Percentiles rank a stretch among this genome's conserved stretches.
Evolutionary conservation across 2,113 vertebrate genomes (phyloP).

Genomic region (Hassar affinis): DNA sequence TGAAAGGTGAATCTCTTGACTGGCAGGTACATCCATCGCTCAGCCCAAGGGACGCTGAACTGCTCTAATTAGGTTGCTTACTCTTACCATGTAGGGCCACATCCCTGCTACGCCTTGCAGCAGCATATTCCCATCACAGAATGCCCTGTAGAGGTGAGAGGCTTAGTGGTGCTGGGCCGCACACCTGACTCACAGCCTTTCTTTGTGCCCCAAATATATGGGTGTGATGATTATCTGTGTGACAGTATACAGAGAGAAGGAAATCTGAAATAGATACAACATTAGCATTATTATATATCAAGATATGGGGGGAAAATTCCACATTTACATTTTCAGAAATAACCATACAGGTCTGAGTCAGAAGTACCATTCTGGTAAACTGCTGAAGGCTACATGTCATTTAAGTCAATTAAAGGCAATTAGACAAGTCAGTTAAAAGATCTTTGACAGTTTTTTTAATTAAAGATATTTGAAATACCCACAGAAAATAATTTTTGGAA

Average conservation of each 20-base stretch:
- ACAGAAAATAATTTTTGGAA: background rate
- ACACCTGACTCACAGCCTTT: conserved; percentile 65
- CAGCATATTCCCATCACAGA: conserved; percentile 14
- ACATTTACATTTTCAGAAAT: background rate
- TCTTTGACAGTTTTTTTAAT: background rate
- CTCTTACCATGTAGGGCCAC: conserved; percentile 67
- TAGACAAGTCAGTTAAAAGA: background rate
- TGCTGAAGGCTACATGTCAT: background rate
- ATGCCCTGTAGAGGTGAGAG: conserved; percentile 23
- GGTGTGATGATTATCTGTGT: background rate
- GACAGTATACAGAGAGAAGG: too few relatives aligned
- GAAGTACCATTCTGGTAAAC: background rate
- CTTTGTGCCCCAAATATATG: conserved; percentile 43
- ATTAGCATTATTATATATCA: background rate
- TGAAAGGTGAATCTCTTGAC: conserved; percentile 69
- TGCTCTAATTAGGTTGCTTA: conserved; percentile 75
- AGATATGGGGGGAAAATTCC: background rate
- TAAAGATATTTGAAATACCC: background rate
- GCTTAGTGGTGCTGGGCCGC: conserved; percentile 58
- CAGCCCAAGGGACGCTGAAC: conserved; percentile 66
- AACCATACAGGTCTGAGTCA: background rate
- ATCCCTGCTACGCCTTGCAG: conserved; percentile 57
- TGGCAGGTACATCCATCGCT: conserved; percentile 77
- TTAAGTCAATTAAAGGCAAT: background rate
- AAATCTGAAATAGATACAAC: background rate